Evolutionary conservation across 2,888 invertebrate species (phyloP), one percentile per base, ranked within the genome.

Genomic region (Hemicrepidius hirtus): DNA sequence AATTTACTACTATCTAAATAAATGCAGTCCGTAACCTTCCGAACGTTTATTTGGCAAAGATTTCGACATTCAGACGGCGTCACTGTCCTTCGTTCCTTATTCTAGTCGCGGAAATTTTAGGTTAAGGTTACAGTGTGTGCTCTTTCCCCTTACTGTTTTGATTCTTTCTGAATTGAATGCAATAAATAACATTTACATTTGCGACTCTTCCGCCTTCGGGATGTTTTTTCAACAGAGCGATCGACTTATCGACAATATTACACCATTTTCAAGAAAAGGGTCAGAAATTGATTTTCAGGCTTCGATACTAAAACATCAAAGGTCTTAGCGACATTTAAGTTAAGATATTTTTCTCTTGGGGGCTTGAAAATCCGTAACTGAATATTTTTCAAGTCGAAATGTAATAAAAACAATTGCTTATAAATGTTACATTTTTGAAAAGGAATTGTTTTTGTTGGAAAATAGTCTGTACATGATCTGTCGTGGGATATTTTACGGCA

Each of bases 1-100:
- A 73, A 28, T 68, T 70, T 35, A n/a, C 18, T 16, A n/a, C 28
- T 40, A 24, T 16, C 21, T 21, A 41, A 46, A 24, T 63, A 49
- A 62, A 46, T 65, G 66, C 69, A 63, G 60, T 46, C 32, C 49
- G 21, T 32, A 41, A 69, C 57, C 53, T 62, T 44, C 64, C 10
- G 41, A 55, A 57, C 59, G 41, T 57, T 50, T 73, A 44, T 60
- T 73, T 70, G 66, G 64, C 64, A 64, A 35, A n/a, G 68, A 40
- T 57, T 46, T 57, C 32, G 28, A 55, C 40, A 64, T 71, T 59
- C 57, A 46, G 55, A 21, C 32, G 59, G 59, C 46, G 35, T 50
- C 49, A 57, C 37, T 57, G 37, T 37, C 57, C 57, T 57, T 53
- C 55, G 10, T 37, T 37, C 20, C 18, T 18, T 35, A 57, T 57